Evolutionary conservation across 2,113 vertebrate genomes (phyloP), one percentile per base, ranked within the genome.

Genomic region (Otus sunia): DNA sequence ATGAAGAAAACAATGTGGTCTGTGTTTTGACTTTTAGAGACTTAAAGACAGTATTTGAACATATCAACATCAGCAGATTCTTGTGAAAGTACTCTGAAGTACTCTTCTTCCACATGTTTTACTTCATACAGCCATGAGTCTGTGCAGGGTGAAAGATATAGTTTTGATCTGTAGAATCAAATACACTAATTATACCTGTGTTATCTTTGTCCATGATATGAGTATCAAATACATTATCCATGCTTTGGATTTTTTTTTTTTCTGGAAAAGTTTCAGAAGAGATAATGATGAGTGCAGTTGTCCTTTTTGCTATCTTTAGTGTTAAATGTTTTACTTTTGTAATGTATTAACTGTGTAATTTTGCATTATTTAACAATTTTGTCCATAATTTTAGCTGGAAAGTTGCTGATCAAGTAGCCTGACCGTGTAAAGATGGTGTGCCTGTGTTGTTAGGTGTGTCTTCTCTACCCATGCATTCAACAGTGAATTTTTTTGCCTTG

Each of bases 1-100:
- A n/a, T 15, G n/a, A n/a, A 41, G 6, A 59, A 50, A 55, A 63
- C 1, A 1, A 2, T 3, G 20, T 68, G 17, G 10, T 47, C 20
- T 43, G 7, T 21, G 13, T 62, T 62, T 49, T 49, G 36, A 12
- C 50, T 76, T 59, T 60, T 30, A 64, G 43, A 56, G 14, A 36
- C 37, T 27, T 72, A 21, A 26, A 60, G 53, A 59, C 17, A 3
- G 18, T 41, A 12, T 16, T 11, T 0, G 8, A 80, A 26, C 16
- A 20, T 27, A 32, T 23, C 47, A 55, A 15, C 17, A n/a, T 39
- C 34, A 21, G 34, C 19, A 81, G 25, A 27, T 71, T 53, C 30
- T 59, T 59, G 47, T 78, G 50, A 14, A 73, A 62, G 9, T 20
- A 12, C 15, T 76, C 26, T 32, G 2, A 55, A 60, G 11, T 22